Evolutionary conservation across 1,140 invertebrate species (phyloP).

Genomic region (Heterodera carotae): DNA sequence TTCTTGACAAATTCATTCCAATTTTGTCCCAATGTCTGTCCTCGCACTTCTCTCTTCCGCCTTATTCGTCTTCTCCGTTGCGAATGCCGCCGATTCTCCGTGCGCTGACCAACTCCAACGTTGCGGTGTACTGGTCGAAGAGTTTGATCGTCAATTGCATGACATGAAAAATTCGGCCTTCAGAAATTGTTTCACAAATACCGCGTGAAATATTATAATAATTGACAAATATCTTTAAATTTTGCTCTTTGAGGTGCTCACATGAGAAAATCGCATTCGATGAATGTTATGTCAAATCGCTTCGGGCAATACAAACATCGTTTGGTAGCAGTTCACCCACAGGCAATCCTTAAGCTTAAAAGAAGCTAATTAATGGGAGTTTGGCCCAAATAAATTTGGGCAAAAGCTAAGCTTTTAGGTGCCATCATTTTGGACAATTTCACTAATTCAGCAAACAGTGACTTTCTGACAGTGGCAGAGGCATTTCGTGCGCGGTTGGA

Average conservation of each 20-base stretch:
- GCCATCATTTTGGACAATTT: background rate
- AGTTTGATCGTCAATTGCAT: conserved; percentile 56
- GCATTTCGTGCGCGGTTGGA: conserved; percentile 45
- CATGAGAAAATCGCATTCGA: conserved; percentile 55
- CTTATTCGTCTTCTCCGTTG: background rate
- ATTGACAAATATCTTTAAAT: background rate
- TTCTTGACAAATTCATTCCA: background rate
- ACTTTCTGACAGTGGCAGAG: conserved; percentile 41
- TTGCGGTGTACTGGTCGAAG: conserved; percentile 51
- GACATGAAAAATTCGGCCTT: conserved; percentile 51
- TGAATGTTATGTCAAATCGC: conserved; percentile 47
- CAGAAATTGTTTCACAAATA: conserved; percentile 48
- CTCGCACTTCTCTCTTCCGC: background rate
- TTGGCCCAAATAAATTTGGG: no score
- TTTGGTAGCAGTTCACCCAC: conserved; percentile 29
- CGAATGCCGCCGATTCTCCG: conserved; percentile 32
- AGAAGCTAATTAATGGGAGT: conserved; percentile 7
- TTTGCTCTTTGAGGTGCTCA: conserved; percentile 45
- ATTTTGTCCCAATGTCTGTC: background rate
- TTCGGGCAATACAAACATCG: conserved; percentile 48
- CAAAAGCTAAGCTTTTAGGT: background rate
- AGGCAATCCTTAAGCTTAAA: background rate
- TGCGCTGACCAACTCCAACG: conserved; percentile 53
- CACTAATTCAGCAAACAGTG: conserved; percentile 39
- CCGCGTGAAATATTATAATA: conserved; percentile 36